A percentile compares a stretch with the other conserved stretches of the same genome.
Evolutionary conservation across 2,888 invertebrate species (phyloP).

Genomic region (Limnephilus lunatus): DNA sequence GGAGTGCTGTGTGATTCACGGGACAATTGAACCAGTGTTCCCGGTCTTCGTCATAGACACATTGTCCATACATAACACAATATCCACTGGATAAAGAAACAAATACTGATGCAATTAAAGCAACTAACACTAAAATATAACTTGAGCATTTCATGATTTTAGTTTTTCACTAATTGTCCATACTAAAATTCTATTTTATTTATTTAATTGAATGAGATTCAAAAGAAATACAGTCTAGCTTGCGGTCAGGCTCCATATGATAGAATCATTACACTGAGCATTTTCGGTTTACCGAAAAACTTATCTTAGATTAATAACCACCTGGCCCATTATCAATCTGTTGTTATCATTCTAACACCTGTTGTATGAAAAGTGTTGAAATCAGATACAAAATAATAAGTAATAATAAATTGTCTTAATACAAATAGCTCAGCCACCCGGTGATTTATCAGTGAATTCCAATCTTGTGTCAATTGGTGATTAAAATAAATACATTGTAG

Average conservation of each 20-base stretch:
- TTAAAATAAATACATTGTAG: background rate
- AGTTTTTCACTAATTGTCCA: background rate
- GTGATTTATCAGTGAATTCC: background rate
- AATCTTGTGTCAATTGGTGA: background rate
- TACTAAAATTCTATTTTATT: background rate
- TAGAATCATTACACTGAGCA: background rate
- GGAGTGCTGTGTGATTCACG: slow-evolving; percentile 69
- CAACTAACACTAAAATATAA: slow-evolving; percentile 13
- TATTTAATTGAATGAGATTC: background rate
- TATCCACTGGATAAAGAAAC: background rate
- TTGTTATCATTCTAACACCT: slow-evolving; percentile 40
- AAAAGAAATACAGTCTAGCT: background rate
- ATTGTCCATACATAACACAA: slow-evolving; percentile 81
- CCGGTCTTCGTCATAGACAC: slow-evolving; percentile 68
- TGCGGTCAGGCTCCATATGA: background rate
- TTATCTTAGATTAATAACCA: slow-evolving; percentile 10
- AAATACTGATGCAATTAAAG: background rate
- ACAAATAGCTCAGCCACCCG: background rate
- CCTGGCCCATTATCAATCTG: slow-evolving; percentile 22
- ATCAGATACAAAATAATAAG: slow-evolving; percentile 18
- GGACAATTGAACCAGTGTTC: slow-evolving; percentile 71
- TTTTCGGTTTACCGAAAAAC: background rate
- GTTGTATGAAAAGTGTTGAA: background rate
- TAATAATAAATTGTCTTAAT: background rate
- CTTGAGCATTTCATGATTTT: slow-evolving; percentile 9